Conservation (phyloP, 1,140 invertebrate species). For the Linepithema humile region DNA sequence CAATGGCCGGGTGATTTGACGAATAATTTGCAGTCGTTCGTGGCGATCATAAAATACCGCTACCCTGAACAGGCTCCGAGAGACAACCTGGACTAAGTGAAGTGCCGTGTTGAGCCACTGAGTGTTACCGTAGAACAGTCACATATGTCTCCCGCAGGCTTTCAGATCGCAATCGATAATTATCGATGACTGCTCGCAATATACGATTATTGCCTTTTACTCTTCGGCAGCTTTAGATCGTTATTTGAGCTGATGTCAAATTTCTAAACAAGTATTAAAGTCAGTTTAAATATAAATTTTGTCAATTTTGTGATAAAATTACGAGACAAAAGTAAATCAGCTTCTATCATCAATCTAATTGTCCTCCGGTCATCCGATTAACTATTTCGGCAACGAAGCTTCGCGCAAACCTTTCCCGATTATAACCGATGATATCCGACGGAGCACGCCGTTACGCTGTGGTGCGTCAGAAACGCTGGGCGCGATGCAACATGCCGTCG, state of each 20-base stretch:
- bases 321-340: background rate
- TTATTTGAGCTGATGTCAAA: no score
- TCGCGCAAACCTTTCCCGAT: background rate
- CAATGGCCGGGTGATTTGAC: slow-evolving; percentile 57
- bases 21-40: slow-evolving; percentile 41
- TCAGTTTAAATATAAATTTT: no score
- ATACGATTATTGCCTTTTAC: background rate
- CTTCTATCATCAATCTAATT: background rate
- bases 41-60: slow-evolving; percentile 59
- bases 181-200: slow-evolving; percentile 18
- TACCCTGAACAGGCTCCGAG: slow-evolving; percentile 17
- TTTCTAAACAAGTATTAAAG: no score
- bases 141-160: background rate
- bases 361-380: background rate
- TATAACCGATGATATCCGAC: background rate
- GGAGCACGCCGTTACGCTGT: slow-evolving; percentile 9
- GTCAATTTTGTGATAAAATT: no score
- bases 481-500: slow-evolving; percentile 4
- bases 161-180: slow-evolving; percentile 42
- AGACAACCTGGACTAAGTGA: slow-evolving; percentile 56
- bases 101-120: slow-evolving; percentile 56
- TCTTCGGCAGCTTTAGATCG: background rate
- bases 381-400: background rate
- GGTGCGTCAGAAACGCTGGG: slow-evolving; percentile 15
- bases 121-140: slow-evolving; percentile 18